phyloP scores from a whole-genome alignment of 2,888 invertebrate genomes.

The Uloborus plumipes region DNA sequence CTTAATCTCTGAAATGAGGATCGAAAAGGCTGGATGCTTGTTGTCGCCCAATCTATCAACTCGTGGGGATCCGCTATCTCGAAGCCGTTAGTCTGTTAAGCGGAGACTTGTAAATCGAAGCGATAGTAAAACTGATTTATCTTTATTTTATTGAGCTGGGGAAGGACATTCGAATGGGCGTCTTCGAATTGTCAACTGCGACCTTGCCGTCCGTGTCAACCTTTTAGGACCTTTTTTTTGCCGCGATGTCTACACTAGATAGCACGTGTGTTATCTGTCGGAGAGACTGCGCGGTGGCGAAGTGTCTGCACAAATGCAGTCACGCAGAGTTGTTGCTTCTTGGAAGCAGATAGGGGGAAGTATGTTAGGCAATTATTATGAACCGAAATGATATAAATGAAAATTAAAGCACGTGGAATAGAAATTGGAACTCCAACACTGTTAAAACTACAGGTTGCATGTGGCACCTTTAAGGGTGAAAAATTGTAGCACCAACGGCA shows the following conservation, averaged over 20 bases:
- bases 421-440: no score
- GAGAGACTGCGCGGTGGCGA: conserved; percentile 22
- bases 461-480: no score
- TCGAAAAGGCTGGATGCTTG: conserved; percentile 35
- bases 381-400: no score
- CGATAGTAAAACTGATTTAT: no score
- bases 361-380: no score
- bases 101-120: no score
- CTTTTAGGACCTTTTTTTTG: conserved; percentile 21
- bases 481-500: no score
- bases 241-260: conserved; percentile 45
- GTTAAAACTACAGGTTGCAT: no score
- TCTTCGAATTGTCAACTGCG: background rate
- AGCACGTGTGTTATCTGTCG: conserved; percentile 17
- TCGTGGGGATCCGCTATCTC: background rate
- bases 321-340: no score
- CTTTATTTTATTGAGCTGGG: background rate
- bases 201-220: conserved; percentile 8
- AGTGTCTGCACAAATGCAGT: background rate
- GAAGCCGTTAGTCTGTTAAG: conserved; percentile 2
- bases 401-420: no score
- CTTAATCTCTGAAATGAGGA: conserved; percentile 55
- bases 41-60: conserved; percentile 54
- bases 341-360: no score
- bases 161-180: background rate